phyloP scores from a whole-genome alignment of 2,888 invertebrate species.

The Leuctra nigra region DNA sequence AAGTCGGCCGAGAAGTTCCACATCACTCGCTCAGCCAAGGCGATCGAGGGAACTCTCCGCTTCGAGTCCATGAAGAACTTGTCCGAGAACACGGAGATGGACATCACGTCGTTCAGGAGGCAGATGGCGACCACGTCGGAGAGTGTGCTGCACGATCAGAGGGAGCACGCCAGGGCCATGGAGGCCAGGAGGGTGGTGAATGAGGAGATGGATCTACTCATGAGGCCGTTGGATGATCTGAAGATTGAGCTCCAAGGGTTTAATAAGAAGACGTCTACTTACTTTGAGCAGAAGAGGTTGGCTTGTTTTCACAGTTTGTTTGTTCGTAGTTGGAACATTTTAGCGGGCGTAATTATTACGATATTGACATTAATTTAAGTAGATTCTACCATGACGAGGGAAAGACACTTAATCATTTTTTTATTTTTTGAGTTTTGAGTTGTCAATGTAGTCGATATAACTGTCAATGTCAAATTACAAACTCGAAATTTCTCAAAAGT shows the following conservation, averaged over 20 bases:
- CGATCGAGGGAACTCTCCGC: slow-evolving; percentile 51
- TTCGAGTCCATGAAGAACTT: slow-evolving; percentile 51
- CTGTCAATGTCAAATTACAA: too few relatives aligned
- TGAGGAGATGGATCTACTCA: slow-evolving; percentile 47
- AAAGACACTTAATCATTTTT: too few relatives aligned
- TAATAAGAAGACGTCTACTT: slow-evolving; percentile 51
- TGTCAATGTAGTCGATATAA: too few relatives aligned
- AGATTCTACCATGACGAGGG: too few relatives aligned
- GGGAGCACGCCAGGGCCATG: slow-evolving; percentile 39
- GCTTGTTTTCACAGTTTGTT: slow-evolving; percentile 32
- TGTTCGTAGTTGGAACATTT: too few relatives aligned
- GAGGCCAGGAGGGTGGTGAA: slow-evolving; percentile 36
- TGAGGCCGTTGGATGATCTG: slow-evolving; percentile 52
- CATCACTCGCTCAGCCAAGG: slow-evolving; percentile 52
- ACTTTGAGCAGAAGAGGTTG: slow-evolving; percentile 60
- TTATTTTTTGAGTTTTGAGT: too few relatives aligned
- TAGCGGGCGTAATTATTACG: too few relatives aligned
- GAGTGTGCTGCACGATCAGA: slow-evolving; percentile 35
- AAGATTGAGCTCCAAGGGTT: slow-evolving; percentile 57
- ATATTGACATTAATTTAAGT: too few relatives aligned
- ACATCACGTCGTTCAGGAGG: slow-evolving; percentile 39
- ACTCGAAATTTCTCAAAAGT: too few relatives aligned
- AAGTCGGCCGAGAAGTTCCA: slow-evolving; percentile 44
- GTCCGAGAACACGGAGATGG: slow-evolving; percentile 42
- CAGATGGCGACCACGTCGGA: slow-evolving; percentile 32